These are phyloP conservation scores for Drosophila virilis DNA, from an alignment of 1,140 invertebrate genomes.

Conservation along the genomic window DNA sequence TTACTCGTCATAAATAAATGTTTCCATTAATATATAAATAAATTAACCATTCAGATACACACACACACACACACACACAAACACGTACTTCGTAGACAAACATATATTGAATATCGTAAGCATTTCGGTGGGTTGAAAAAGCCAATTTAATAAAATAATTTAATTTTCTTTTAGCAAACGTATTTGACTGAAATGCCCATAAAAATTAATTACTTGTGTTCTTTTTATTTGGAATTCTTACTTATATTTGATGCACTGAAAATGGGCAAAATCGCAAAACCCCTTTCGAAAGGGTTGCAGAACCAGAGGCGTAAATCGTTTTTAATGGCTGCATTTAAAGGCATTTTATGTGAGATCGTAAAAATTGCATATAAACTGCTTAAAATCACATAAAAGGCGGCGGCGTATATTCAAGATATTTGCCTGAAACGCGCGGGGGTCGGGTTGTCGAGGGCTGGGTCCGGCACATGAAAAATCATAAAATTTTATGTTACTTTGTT, in stretches of 20 bases:
- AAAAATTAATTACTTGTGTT: constrained; percentile 74
- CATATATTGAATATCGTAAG: constrained; percentile 11
- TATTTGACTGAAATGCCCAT: constrained; percentile 60
- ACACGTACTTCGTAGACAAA: constrained; percentile 3
- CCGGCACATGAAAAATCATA: constrained; percentile 51
- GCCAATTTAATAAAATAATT: constrained; percentile 44
- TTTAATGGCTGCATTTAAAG: constrained; percentile 81
- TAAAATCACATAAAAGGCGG: constrained; percentile 80
- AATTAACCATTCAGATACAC: constrained; percentile 23
- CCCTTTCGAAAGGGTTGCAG: constrained; percentile 52
- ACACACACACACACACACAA: constrained; percentile 18
- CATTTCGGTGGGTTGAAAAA: constrained; percentile 4
- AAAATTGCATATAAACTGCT: constrained; percentile 81
- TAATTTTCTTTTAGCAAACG: constrained; percentile 29
- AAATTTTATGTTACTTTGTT: constrained; percentile 71
- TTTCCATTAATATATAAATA: constrained; percentile 37
- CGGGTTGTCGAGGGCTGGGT: not conserved
- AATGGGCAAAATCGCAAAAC: constrained; percentile 4
- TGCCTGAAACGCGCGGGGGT: constrained; percentile 12
- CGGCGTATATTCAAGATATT: constrained; percentile 67
- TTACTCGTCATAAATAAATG: constrained; percentile 21
- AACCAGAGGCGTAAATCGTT: constrained; percentile 74
- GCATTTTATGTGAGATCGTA: constrained; percentile 77
- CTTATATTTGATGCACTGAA: constrained; percentile 49
- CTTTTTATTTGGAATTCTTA: constrained; percentile 21